Percentiles rank a stretch among this genome's conserved stretches.
Evolutionary conservation across 2,888 invertebrate genomes (phyloP).

Genomic region (Conistra vaccinii): DNA sequence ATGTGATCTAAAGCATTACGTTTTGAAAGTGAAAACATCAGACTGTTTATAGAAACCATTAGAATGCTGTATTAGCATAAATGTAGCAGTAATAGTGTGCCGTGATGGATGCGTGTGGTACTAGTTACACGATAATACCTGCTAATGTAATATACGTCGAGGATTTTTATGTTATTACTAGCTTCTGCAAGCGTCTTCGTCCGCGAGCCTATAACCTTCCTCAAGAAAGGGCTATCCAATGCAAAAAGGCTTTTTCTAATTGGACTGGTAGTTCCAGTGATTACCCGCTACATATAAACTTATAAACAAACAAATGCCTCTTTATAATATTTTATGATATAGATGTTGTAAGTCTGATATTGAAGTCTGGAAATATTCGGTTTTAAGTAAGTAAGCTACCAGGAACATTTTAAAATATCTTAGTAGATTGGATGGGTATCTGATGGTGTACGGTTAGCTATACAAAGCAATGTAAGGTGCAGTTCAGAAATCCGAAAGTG

Average conservation of each 20-base stretch:
- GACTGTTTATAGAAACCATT: conserved; percentile 69
- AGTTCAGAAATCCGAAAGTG: not conserved
- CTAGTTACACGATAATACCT: conserved; percentile 44
- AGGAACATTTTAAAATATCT: not conserved
- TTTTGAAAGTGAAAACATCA: conserved; percentile 77
- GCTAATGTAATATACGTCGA: conserved; percentile 36
- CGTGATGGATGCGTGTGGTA: conserved; percentile 43
- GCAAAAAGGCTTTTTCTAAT: too few species aligned
- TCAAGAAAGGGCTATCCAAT: too few species aligned
- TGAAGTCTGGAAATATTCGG: not conserved
- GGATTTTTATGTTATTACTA: conserved; percentile 13
- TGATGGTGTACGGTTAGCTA: not conserved
- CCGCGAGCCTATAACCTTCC: too few species aligned
- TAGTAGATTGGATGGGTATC: not conserved
- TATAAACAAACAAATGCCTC: too few species aligned
- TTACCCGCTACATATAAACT: too few species aligned
- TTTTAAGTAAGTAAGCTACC: not conserved
- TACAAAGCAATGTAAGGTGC: not conserved
- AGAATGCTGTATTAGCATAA: conserved; percentile 69
- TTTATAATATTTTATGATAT: too few species aligned
- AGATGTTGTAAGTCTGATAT: not conserved
- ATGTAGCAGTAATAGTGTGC: conserved; percentile 66
- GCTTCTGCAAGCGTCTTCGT: too few species aligned
- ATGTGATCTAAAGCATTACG: conserved; percentile 68
- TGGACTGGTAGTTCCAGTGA: too few species aligned